A percentile compares a stretch with the other conserved stretches of the same genome.
Evolutionary conservation across 2,797 vertebrate genomes (phyloP).

Genomic region (Eulemur coronatus): DNA sequence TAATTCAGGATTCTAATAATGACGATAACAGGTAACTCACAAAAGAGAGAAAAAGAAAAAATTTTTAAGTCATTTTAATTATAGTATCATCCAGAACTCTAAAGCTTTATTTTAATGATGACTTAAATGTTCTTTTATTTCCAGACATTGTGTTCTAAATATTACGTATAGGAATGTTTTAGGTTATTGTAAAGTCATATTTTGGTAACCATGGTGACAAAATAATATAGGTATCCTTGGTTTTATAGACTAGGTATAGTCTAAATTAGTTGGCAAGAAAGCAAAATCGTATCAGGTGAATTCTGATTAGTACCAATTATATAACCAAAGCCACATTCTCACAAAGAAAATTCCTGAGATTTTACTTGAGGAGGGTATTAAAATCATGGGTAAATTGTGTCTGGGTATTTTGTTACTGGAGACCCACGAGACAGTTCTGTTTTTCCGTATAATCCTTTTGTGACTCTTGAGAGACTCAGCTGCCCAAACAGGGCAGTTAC

Average conservation of each 20-base stretch:
- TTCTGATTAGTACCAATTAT: background rate
- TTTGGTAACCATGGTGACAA: background rate
- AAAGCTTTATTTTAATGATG: background rate
- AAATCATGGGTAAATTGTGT: background rate
- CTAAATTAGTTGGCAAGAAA: background rate
- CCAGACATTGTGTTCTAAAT: background rate
- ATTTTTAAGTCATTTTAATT: background rate
- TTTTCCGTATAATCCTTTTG: background rate
- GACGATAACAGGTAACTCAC: constrained; percentile 87
- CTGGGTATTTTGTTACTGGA: background rate
- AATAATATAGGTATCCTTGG: background rate
- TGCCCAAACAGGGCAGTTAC: background rate
- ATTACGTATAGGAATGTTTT: background rate
- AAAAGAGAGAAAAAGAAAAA: background rate
- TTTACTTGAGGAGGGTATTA: background rate
- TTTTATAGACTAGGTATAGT: background rate
- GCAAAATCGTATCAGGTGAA: background rate
- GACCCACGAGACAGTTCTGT: background rate
- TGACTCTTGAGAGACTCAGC: background rate
- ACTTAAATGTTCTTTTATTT: background rate
- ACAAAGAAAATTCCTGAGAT: background rate
- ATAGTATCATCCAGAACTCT: background rate
- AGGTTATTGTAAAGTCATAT: background rate
- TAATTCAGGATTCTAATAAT: constrained; percentile 86
- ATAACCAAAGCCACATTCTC: background rate